Evolutionary conservation across 2,888 invertebrate species (phyloP).

Genomic region (Acleris emargana): DNA sequence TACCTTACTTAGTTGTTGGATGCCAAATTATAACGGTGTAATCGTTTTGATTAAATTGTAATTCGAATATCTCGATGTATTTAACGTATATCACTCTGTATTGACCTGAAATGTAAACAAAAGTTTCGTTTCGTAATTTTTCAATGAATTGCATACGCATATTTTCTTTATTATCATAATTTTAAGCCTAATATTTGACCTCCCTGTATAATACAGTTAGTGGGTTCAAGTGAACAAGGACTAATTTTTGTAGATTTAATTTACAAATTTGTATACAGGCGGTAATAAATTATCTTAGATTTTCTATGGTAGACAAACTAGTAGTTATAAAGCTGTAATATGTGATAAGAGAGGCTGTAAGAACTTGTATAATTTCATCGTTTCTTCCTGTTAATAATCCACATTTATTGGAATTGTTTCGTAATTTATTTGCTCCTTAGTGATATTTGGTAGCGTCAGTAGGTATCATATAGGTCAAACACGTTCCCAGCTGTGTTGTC

Average conservation of each 20-base stretch:
- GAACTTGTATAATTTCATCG: conserved; percentile 65
- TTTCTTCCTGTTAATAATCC: conserved; percentile 60
- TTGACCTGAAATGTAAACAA: conserved; percentile 62
- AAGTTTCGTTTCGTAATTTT: conserved; percentile 53
- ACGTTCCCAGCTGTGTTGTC: conserved; percentile 41
- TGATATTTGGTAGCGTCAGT: conserved; percentile 49
- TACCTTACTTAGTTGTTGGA: conserved; percentile 64
- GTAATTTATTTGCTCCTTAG: conserved; percentile 57
- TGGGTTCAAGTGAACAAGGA: conserved; percentile 56
- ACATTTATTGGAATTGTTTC: conserved; percentile 29
- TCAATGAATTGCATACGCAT: conserved; percentile 62
- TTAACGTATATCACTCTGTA: conserved; percentile 29
- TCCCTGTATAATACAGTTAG: conserved; percentile 61
- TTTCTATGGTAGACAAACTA: conserved; percentile 80
- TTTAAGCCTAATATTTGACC: conserved; percentile 59
- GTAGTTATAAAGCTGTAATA: conserved; percentile 73
- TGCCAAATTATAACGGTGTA: conserved; percentile 75
- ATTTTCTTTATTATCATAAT: conserved; percentile 54
- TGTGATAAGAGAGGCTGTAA: conserved; percentile 84
- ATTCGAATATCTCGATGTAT: conserved; percentile 31
- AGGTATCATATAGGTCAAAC: conserved; percentile 76
- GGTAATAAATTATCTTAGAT: conserved; percentile 76
- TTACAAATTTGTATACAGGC: conserved; percentile 75
- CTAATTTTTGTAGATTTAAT: conserved; percentile 71
- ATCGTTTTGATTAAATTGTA: conserved; percentile 44